phyloP scores from a whole-genome alignment of 2,797 vertebrate genomes.

The Xenops minutus region DNA sequence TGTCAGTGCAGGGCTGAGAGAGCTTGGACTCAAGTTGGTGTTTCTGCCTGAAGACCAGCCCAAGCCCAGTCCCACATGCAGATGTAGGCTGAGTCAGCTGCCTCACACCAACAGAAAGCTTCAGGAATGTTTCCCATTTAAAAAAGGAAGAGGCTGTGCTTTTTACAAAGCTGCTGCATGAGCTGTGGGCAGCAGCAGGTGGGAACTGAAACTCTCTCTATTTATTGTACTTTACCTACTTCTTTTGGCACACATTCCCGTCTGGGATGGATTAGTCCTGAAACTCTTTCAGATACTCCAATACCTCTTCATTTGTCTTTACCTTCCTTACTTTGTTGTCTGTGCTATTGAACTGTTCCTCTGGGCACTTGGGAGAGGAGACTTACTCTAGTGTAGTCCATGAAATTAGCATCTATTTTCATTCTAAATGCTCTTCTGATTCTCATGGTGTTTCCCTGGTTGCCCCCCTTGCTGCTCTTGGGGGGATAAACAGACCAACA shows the following conservation, averaged over 20 bases:
- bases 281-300: not conserved
- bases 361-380: not conserved
- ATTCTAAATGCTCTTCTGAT: not conserved
- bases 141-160: not conserved
- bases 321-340: not conserved
- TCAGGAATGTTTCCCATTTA: not conserved
- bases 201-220: not conserved
- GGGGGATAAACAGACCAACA: accelerated
- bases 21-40: not conserved
- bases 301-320: not conserved
- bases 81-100: not conserved
- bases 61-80: not conserved
- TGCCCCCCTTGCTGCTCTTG: not conserved
- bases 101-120: not conserved
- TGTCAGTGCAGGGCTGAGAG: not conserved
- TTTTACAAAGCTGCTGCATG: not conserved
- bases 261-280: not conserved
- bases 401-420: not conserved
- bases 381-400: not conserved
- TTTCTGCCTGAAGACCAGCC: not conserved
- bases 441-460: not conserved
- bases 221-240: not conserved
- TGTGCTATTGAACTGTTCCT: not conserved
- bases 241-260: not conserved
- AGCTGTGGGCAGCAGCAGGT: not conserved